These are phyloP conservation scores for Serrognathus titanus DNA, from an alignment of 2,888 invertebrate genomes.

Conservation along the genomic window DNA sequence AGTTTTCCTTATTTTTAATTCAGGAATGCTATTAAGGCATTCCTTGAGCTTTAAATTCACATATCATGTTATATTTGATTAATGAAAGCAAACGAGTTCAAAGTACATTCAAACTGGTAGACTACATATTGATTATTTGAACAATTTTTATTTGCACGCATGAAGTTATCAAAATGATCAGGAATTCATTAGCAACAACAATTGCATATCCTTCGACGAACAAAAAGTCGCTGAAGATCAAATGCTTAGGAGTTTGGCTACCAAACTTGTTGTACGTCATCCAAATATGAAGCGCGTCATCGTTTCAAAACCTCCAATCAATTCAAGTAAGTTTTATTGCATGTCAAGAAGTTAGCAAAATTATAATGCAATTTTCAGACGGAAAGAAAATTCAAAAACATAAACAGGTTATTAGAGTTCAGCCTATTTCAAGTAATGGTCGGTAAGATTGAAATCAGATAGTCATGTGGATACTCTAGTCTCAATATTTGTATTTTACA, in stretches of 20 bases:
- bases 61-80: neutral
- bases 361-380: constrained; percentile 34
- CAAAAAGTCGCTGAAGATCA: neutral
- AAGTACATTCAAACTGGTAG: too few species aligned
- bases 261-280: constrained; percentile 41
- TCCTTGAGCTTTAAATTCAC: neutral
- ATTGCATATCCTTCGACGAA: neutral
- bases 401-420: constrained; percentile 43
- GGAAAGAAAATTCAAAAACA: constrained; percentile 22
- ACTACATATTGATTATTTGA: neutral
- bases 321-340: constrained; percentile 22
- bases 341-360: neutral
- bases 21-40: neutral
- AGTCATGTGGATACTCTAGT: neutral
- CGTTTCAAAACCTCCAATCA: constrained; percentile 38
- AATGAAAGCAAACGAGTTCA: too few species aligned
- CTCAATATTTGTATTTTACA: constrained; percentile 34
- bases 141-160: neutral
- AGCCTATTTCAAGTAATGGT: constrained; percentile 42
- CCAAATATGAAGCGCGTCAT: constrained; percentile 41
- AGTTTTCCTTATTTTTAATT: neutral
- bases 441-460: constrained; percentile 21
- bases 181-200: neutral
- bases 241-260: constrained; percentile 11
- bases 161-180: neutral